Conservation (phyloP, 2,888 invertebrate genomes). For the Trichopoda pennipes region DNA sequence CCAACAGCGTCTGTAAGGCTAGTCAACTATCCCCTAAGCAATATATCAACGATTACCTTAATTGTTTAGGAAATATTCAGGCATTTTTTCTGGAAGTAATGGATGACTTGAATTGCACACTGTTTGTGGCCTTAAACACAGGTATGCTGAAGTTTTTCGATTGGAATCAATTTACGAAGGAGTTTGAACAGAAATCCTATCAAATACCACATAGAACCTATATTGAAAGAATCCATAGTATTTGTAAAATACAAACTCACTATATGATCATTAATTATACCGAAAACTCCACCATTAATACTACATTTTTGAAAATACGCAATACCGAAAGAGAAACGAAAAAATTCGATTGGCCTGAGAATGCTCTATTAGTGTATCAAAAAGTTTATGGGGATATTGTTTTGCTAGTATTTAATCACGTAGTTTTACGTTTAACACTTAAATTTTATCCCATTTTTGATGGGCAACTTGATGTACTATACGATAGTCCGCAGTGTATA, state of each 20-base stretch:
- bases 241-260: slow-evolving; percentile 74
- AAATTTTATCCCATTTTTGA: slow-evolving; percentile 57
- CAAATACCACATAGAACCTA: slow-evolving; percentile 68
- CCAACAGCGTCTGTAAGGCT: slow-evolving; percentile 48
- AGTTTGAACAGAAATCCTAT: slow-evolving; percentile 70
- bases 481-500: slow-evolving; percentile 61
- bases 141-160: slow-evolving; percentile 76
- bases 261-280: slow-evolving; percentile 73
- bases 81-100: slow-evolving; percentile 70
- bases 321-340: slow-evolving; percentile 70
- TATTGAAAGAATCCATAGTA: slow-evolving; percentile 71
- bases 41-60: slow-evolving; percentile 63
- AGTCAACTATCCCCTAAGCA: slow-evolving; percentile 66
- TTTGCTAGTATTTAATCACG: slow-evolving; percentile 69
- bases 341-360: slow-evolving; percentile 71
- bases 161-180: slow-evolving; percentile 72
- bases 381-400: slow-evolving; percentile 61
- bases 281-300: slow-evolving; percentile 68
- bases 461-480: slow-evolving; percentile 70
- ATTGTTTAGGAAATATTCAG: slow-evolving; percentile 55
- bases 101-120: slow-evolving; percentile 58
- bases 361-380: slow-evolving; percentile 66
- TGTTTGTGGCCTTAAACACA: slow-evolving; percentile 75
- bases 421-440: slow-evolving; percentile 61
- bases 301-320: slow-evolving; percentile 73